Evolutionary conservation across 2,888 invertebrate genomes (phyloP).

Genomic region (Caenorhabditis afra): DNA sequence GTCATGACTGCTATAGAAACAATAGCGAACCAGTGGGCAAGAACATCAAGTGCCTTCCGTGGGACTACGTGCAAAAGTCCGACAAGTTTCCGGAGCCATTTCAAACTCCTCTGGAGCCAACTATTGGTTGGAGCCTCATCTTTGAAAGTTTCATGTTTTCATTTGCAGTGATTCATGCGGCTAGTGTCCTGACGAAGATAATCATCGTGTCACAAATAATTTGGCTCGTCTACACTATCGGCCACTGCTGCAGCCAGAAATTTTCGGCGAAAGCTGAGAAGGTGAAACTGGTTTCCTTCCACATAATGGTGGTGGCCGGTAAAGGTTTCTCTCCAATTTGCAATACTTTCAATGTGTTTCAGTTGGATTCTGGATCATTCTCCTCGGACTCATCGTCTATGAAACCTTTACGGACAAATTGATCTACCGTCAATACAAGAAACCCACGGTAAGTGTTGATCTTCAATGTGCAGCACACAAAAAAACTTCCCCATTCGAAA

Average conservation of each 20-base stretch:
- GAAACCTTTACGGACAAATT: conserved; percentile 17
- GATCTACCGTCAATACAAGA: background rate
- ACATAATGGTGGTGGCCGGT: conserved; percentile 26
- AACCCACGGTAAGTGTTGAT: conserved; percentile 12
- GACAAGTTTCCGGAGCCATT: conserved; percentile 47
- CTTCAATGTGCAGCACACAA: background rate
- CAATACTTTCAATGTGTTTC: too few relatives aligned
- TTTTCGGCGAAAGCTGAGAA: conserved; percentile 17
- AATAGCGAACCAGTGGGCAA: background rate
- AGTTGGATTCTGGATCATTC: background rate
- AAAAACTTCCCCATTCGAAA: background rate
- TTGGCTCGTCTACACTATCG: conserved; percentile 48
- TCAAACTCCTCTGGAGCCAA: conserved; percentile 2
- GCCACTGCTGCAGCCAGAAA: conserved; percentile 44
- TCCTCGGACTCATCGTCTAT: background rate
- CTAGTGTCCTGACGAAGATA: conserved; percentile 14
- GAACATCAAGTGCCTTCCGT: conserved; percentile 45
- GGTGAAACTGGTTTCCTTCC: conserved; percentile 26
- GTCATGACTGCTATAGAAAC: conserved; percentile 43
- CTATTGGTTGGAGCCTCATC: conserved; percentile 10
- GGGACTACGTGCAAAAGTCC: conserved; percentile 30
- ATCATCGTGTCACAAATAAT: conserved; percentile 40
- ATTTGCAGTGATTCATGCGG: conserved; percentile 21
- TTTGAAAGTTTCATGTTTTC: background rate
- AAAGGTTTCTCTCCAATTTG: too few relatives aligned